Base-by-base conservation (phyloP, 2,888 invertebrate species). In the Scelioninae gen. 1 region DNA sequence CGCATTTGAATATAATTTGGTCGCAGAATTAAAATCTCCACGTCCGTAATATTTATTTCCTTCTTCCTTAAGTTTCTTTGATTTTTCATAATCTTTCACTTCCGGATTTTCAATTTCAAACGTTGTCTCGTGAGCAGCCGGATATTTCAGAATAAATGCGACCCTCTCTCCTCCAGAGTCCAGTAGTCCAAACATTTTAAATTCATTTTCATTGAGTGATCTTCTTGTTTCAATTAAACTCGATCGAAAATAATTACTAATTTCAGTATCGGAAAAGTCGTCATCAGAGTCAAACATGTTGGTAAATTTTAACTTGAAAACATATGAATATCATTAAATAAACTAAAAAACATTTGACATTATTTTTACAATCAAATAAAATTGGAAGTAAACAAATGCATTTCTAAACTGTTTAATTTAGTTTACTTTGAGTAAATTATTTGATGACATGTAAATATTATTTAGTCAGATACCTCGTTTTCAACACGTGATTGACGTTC, bases 31-130 rank as follows among this genome's bases (percentile, higher is more conserved):
- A 93, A 95, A 96, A 85, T 96, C 94, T 66, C 95, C 95, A 86
- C 94, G 94, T 85, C 95, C 95, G 87, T 97, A 97, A 5, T 94
- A 94, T 80, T 93, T 93, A 88, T 96, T 97, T 3, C 96, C 97
- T 77, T 94, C 94, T 86, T 95, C 94, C 92, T 97, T 97, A 40
- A 95, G 92, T 80, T 93, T 92, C n/a, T 94, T 93, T 8, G 96
- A 95, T 87, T 93, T 93, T 74, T 94, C 93, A 7, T 93, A 89
- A 90, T 94, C 93, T 92, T 96, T 95, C 78, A 92, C 92, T 91
- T 92, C 91, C 91, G 93, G 89, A 83, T 92, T 90, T 88, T 92
- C 89, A 91, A 93, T 92, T 91, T 93, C 92, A 91, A 95, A 86
- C 84, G 93, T 91, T 88, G 94, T 88, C 88, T 91, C 86, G 85